Evolutionary conservation across 1,140 invertebrate genomes (phyloP).

Genomic region (Ctenoplectra terminalis): DNA sequence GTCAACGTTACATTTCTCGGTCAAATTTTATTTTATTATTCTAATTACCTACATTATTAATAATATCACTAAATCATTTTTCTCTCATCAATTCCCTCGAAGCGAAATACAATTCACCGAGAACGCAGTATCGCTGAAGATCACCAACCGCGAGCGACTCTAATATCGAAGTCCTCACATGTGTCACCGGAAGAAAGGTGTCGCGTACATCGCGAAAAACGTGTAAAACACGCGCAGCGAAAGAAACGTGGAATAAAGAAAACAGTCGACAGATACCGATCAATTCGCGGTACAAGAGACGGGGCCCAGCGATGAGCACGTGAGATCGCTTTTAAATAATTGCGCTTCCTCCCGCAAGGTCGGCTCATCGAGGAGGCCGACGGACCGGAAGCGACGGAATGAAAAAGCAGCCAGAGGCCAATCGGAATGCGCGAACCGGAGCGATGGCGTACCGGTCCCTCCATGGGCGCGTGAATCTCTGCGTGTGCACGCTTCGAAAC

Average conservation of each 20-base stretch:
- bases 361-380: conserved; percentile 47
- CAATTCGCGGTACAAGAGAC: conserved; percentile 10
- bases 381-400: conserved; percentile 63
- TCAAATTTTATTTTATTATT: too few relatives aligned
- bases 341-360: conserved; percentile 58
- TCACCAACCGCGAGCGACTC: too few relatives aligned
- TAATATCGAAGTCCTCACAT: too few relatives aligned
- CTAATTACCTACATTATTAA: too few relatives aligned
- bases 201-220: conserved; percentile 34
- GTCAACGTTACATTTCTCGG: too few relatives aligned
- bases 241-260: conserved; percentile 5
- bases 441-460: conserved; percentile 24
- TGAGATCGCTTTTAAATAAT: conserved; percentile 67
- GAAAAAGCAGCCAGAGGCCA: conserved; percentile 56
- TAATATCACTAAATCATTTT: too few relatives aligned
- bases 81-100: too few relatives aligned
- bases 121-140: too few relatives aligned
- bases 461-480: not conserved
- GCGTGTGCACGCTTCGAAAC: conserved; percentile 3
- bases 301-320: conserved; percentile 43
- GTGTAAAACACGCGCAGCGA: conserved; percentile 11
- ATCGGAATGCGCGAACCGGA: conserved; percentile 52
- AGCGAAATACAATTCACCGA: too few relatives aligned
- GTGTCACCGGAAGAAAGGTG: conserved; percentile 39
- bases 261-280: conserved; percentile 35